phyloP scores from a whole-genome alignment of 2,113 vertebrate genomes.

The Anseranas semipalmata region DNA sequence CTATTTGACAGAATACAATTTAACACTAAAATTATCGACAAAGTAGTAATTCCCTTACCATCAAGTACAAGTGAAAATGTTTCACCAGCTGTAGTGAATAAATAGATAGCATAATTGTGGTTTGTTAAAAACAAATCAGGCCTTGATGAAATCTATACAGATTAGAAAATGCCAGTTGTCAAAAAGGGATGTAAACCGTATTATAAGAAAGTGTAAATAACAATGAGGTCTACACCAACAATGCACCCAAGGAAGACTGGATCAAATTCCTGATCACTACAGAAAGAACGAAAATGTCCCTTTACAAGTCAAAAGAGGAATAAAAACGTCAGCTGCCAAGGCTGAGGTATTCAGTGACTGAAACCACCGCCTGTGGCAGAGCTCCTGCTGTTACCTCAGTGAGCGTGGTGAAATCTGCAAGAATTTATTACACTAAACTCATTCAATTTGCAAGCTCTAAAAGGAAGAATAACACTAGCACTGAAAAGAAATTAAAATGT shows the following conservation, averaged over 20 bases:
- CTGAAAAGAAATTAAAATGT: not conserved
- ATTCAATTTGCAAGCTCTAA: not conserved
- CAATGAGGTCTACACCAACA: not conserved
- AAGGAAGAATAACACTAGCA: not conserved
- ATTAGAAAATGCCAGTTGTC: not conserved
- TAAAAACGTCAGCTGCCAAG: not conserved
- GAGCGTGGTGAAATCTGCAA: not conserved
- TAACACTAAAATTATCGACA: slow-evolving; percentile 32
- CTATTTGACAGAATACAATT: not conserved
- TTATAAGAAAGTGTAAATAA: not conserved
- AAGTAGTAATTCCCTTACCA: slow-evolving; percentile 5
- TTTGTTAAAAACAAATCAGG: not conserved
- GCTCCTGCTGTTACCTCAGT: not conserved
- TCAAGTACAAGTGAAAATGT: not conserved
- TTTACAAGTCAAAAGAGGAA: not conserved
- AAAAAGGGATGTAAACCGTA: not conserved
- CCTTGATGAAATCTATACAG: not conserved
- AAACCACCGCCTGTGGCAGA: not conserved
- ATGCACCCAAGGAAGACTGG: not conserved
- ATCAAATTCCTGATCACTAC: not conserved
- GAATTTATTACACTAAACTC: not conserved
- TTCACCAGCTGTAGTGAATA: not conserved
- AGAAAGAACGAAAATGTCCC: not conserved
- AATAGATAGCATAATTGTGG: not conserved
- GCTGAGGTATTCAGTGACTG: not conserved